Base-by-base conservation (phyloP, 2,113 vertebrate species). In the Tylochromis polylepis region DNA sequence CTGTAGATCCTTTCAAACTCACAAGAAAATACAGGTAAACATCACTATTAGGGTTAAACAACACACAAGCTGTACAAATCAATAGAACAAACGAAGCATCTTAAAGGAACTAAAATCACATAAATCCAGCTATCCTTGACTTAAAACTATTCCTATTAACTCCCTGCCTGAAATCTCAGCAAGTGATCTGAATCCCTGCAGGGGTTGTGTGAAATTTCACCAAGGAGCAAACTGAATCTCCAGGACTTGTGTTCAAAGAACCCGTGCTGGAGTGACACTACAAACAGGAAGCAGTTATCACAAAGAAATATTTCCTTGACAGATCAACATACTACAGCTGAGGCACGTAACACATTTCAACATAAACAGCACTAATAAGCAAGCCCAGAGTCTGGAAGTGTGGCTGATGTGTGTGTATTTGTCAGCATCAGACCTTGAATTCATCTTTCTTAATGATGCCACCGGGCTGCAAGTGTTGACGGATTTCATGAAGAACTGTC, bases 401-500 rank as follows among this genome's bases (percentile, higher is more conserved):
- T 1, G 7, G 22, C 5, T 20, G 22, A 10, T 51, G 22, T 51
- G 10, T 6, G 12, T 31, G 36, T 55, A 59, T 78, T 49, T 38
- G 38, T 77, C 5, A 29, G 31, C 1, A 3, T 49, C 58, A 11
- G 93, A 99, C 98, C 98, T 99, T 99, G 95, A 99, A 99, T 81
- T 98, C 97, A 94, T 99, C 98, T 94, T 98, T 99, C 96, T 97
- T 98, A 94, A 99, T 98, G 92, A 99, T 90, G 5, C 98, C 96
- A 1, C 95, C 98, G 1, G 98, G 97, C 85, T 98, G 97, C 90
- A 99, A 93, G 88, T 99, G 97, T 90, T 99, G 98, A 29, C 97
- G 97, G 90, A 99, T 97, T 96, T 99, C 98, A 89, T 98, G 98
- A 6, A 99, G 96, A 78, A 99, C 95, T 1, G 98, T 97, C 57